Base-by-base conservation (phyloP, 2,113 vertebrate species). In the Lampris incognitus region DNA sequence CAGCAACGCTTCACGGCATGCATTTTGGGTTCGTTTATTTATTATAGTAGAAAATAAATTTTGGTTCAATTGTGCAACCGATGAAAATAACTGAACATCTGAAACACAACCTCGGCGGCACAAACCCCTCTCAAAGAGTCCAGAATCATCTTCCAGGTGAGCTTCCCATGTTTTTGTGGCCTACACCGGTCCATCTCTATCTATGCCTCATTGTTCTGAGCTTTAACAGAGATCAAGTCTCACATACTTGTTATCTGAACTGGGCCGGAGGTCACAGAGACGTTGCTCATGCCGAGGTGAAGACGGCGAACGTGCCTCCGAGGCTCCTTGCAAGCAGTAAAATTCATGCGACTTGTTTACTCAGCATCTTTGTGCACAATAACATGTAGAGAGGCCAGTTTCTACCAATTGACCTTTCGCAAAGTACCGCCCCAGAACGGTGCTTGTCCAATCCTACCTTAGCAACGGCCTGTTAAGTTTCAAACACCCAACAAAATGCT, bases 211-310 rank as follows among this genome's bases (percentile, higher is more conserved):
- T 76, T 84, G 78, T 79, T 74, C 59, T 57, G 2, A 1, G 5
- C 52, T 74, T 74, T 48, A 55, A 69, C 46, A 64, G 56, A 69
- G 66, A 66, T 73, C 58, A 72, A 38, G 58, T 90, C 71, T 56
- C 81, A 79, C 71, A 36, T 6, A 11, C 44, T 41, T 76, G 85
- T 72, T 65, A 78, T 40, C 61, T 56, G 44, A 74, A 6, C 9
- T 8, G 10, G 60, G 36, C 24, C 6, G 9, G 1, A 68, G 66
- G 58, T 64, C 56, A 48, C n/a, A 59, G 39, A 13, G 36, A 69
- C 36, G 56, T 60, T 54, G 66, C 46, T 61, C 48, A 42, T 76
- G 79, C 64, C 24, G 59, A 40, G 54, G 46, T 5, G 6, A 37
- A 37, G 55, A 57, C n/a, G 37, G 54, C 3, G 5, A 24, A 2